Base-by-base conservation (phyloP, 2,113 vertebrate species). In the Benitochromis conjunctus region DNA sequence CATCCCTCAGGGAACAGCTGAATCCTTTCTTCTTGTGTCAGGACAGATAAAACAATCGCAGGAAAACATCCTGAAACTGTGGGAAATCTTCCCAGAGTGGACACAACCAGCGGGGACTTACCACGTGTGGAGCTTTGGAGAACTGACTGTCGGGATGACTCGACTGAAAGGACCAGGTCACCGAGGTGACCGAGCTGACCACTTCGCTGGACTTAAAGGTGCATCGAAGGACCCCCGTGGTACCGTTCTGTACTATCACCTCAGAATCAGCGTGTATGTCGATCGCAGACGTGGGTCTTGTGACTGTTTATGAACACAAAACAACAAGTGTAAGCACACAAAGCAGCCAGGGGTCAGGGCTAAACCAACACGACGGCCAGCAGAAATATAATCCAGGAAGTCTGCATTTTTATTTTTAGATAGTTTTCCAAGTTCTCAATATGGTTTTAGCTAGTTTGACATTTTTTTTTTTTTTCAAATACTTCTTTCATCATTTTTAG, bases 181-280 rank as follows among this genome's bases (percentile, higher is more conserved):
- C 96, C 0, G 97, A 89, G 1, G 97, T 96, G 36, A 10, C 34
- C 6, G n/a, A 6, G 1, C 92, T 96, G 51, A 98, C 95, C 34
- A 96, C 95, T 6, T 97, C 94, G 0, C 80, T 89, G 1, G 98
- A 98, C 18, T 96, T 97, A 81, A 99, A 99, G 0, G 94, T 97
- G 93, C 98, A 99, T 0, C 94, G 92, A 3, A 99, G 96, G 82
- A 94, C 94, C 2, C 96, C 98, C 0, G 96, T 94, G 1, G 98
- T 99, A 57, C 98, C 98, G 41, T 98, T 99, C 90, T 97, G 97
- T 69, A 98, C 95, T 8, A 96, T 95, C 85, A 98, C 89, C 41
- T 99, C 98, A 2, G 93, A 34, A 0, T 97, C 96, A 0, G 97
- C 95, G 21, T 94, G 94, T 1, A 99, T 96, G 31, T 98, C 98